These are phyloP conservation scores for Crioceris asparagi DNA, from an alignment of 2,888 invertebrate species.

Conservation along the genomic window DNA sequence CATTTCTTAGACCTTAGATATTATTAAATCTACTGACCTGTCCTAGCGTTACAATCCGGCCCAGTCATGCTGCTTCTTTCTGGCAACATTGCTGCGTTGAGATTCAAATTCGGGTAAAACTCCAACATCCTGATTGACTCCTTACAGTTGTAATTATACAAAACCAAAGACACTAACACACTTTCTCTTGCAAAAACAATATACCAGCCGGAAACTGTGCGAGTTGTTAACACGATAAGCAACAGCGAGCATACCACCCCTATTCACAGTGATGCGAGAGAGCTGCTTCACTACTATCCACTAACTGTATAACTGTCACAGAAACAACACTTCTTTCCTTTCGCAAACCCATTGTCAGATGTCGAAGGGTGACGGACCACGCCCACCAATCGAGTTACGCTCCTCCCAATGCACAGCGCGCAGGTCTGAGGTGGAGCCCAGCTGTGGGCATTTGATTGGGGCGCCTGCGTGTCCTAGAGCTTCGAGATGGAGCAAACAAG, in stretches of 20 bases:
- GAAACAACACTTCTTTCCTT: not conserved
- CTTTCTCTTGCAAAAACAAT: not conserved
- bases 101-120: slow-evolving; percentile 54
- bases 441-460: not conserved
- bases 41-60: slow-evolving; percentile 51
- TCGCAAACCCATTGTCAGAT: slow-evolving; percentile 1
- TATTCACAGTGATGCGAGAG: not conserved
- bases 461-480: slow-evolving; percentile 4
- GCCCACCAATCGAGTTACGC: not conserved
- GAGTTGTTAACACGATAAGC: not conserved
- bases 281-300: not conserved
- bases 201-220: not conserved
- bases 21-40: slow-evolving; percentile 42
- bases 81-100: slow-evolving; percentile 44
- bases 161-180: not conserved
- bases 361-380: slow-evolving; percentile 1
- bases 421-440: not conserved
- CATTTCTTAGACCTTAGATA: not conserved
- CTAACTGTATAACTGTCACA: not conserved
- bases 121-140: slow-evolving; percentile 50
- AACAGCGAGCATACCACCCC: not conserved
- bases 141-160: too few species aligned
- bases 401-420: not conserved
- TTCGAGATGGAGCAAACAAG: slow-evolving; percentile 3
- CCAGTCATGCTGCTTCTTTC: slow-evolving; percentile 44